Evolutionary conservation across 2,797 vertebrate genomes (phyloP), one percentile per base, ranked within the genome.

Genomic region (Sebastes umbrosus): DNA sequence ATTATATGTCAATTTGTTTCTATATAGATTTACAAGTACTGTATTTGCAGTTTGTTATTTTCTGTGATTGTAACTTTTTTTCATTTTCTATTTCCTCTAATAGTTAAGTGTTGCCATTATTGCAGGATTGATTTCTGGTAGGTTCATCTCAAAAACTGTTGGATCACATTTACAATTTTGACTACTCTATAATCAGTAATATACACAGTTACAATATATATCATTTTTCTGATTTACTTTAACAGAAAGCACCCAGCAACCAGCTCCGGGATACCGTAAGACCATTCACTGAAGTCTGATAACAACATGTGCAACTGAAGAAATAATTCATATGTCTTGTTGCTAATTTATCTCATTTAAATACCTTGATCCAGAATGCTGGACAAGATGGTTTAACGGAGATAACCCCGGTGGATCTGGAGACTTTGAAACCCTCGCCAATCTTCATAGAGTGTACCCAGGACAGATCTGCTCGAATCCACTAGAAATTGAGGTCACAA

Each of bases 81-180:
- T 5, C 0, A 57, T 62, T 76, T 14, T 66, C 14, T 20, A 5
- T 27, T 76, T 68, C 31, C 46, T 72, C 34, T 6, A 1, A 32
- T 14, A 92, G 87, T 9, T 86, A n/a, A 57, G 34, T 36, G 8
- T 84, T 50, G 46, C 39, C 34, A 52, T 89, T 59, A 1, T 77
- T 59, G 74, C 54, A 1, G 81, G 73, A n/a, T 5, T 88, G 25
- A 6, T 88, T 62, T 68, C 57, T 22, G 88, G 90, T 90, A 80
- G 7, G 88, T 77, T 74, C 9, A 25, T 65, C 8, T 67, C n/a
- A 54, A 12, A 20, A 12, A n/a, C 8, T 65, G 32, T 0, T n/a
- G 20, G 20, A 52, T 52, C 20, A 52, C 9, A 69, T 50, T 0
- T 20, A 50, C n/a, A 60, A 32, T 60, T 65, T 32, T 63, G 29